Evolutionary conservation across 2,797 vertebrate species (phyloP).

Genomic region (Craterocephalus amniculus): DNA sequence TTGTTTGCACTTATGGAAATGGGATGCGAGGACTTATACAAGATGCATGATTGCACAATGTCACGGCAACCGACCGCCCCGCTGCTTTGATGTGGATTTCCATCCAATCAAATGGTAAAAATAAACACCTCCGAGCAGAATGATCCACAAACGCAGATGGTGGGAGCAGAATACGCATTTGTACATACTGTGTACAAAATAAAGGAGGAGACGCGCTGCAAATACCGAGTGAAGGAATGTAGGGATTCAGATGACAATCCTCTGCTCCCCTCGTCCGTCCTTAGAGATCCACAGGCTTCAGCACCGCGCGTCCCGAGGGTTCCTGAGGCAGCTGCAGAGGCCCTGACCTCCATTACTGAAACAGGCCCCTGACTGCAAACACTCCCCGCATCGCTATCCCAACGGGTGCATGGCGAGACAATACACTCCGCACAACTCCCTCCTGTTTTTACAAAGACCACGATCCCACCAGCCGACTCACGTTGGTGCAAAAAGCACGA

Average conservation of each 20-base stretch:
- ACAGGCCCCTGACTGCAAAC: conserved; percentile 37
- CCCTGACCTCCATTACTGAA: conserved; percentile 65
- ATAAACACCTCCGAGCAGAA: conserved; percentile 37
- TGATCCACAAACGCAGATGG: conserved; percentile 11
- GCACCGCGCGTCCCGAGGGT: conserved; percentile 42
- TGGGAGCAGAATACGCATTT: conserved; percentile 20
- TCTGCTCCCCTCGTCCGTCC: conserved; percentile 1
- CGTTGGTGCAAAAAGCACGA: not conserved
- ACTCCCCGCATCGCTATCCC: conserved; percentile 25
- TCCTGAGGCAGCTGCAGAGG: conserved; percentile 38
- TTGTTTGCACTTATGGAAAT: conserved; percentile 41
- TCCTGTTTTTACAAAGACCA: conserved; percentile 11
- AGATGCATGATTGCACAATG: conserved; percentile 48
- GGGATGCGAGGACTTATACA: conserved; percentile 36
- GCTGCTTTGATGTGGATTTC: conserved; percentile 48
- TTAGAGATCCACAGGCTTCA: conserved; percentile 19
- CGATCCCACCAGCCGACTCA: conserved; percentile 2
- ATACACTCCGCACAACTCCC: conserved; percentile 13
- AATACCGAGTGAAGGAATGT: conserved; percentile 46
- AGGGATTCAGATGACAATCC: conserved; percentile 25
- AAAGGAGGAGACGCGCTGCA: conserved; percentile 11
- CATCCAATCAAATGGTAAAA: conserved; percentile 53
- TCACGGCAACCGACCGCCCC: conserved; percentile 10
- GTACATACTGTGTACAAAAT: conserved; percentile 7
- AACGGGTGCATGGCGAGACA: conserved; percentile 24